phyloP scores from a whole-genome alignment of 2,888 invertebrate species.

The Muscina levida region DNA sequence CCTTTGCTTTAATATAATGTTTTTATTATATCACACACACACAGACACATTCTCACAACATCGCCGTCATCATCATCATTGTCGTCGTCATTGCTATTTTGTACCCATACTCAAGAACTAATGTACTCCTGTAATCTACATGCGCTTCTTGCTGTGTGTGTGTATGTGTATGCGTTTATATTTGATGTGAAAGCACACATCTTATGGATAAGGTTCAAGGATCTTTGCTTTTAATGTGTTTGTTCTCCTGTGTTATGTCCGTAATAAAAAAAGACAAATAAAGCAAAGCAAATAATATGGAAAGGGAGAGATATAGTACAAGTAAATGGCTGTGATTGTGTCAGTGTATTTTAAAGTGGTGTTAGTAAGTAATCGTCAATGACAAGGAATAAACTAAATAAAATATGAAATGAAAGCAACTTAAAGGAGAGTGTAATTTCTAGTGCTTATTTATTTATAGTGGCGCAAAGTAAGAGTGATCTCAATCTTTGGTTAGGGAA shows the following conservation, averaged over 20 bases:
- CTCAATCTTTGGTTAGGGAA: too few species aligned
- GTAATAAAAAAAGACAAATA: constrained; percentile 20
- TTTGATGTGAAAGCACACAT: constrained; percentile 12
- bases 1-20: constrained; percentile 28
- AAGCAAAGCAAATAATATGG: constrained; percentile 19
- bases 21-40: constrained; percentile 17
- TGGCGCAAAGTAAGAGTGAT: background rate
- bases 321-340: constrained; percentile 4
- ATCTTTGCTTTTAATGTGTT: constrained; percentile 29
- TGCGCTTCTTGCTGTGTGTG: constrained; percentile 1
- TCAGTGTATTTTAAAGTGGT: constrained; percentile 22
- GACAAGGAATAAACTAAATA: constrained; percentile 26
- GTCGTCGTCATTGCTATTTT: background rate
- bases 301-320: constrained; percentile 5
- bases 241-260: constrained; percentile 21
- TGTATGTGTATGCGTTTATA: background rate
- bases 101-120: background rate
- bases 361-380: constrained; percentile 24
- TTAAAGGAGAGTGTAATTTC: constrained; percentile 15
- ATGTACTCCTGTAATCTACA: background rate
- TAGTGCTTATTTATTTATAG: background rate
- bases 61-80: background rate
- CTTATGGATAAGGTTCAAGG: constrained; percentile 29
- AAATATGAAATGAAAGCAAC: constrained; percentile 21
- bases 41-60: too few species aligned